A percentile compares a stretch with the other conserved stretches of the same genome.
phyloP scores from a whole-genome alignment of 2,113 vertebrate species.

The Ascaphus truei region DNA sequence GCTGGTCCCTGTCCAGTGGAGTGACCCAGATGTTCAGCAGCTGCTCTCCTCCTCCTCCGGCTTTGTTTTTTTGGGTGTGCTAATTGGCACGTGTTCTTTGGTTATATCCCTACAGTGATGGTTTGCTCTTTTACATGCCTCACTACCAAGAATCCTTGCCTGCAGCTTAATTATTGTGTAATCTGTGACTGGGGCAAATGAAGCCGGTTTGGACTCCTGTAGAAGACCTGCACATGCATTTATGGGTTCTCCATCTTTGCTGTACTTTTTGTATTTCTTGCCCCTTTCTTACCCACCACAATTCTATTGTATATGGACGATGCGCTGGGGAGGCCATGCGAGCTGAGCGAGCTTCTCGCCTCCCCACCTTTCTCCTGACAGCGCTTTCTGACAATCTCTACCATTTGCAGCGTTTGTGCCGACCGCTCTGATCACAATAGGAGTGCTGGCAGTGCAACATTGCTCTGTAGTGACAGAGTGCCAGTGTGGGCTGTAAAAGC shows the following conservation, averaged over 20 bases:
- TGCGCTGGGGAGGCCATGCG: background rate
- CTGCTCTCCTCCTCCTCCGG: background rate
- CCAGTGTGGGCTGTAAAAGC: slow-evolving; percentile 1
- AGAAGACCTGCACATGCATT: no score
- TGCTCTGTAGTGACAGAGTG: slow-evolving; percentile 15
- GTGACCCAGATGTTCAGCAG: background rate
- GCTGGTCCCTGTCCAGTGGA: background rate
- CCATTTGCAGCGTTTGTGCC: slow-evolving; percentile 8
- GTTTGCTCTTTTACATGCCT: no score
- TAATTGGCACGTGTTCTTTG: no score
- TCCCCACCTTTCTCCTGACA: slow-evolving; percentile 19
- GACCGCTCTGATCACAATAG: slow-evolving; percentile 10
- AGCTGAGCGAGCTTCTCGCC: slow-evolving; percentile 16
- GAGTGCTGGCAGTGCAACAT: slow-evolving; percentile 17
- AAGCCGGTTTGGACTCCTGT: no score
- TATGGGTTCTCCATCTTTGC: no score
- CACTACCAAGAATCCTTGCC: background rate
- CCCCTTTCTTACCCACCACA: no score
- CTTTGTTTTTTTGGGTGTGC: background rate
- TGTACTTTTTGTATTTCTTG: no score
- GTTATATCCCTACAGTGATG: no score
- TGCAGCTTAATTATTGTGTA: background rate
- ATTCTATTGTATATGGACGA: no score
- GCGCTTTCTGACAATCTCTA: slow-evolving; percentile 1
- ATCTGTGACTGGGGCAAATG: no score